phyloP scores from a whole-genome alignment of 2,113 vertebrate genomes.

The Balaeniceps rex region DNA sequence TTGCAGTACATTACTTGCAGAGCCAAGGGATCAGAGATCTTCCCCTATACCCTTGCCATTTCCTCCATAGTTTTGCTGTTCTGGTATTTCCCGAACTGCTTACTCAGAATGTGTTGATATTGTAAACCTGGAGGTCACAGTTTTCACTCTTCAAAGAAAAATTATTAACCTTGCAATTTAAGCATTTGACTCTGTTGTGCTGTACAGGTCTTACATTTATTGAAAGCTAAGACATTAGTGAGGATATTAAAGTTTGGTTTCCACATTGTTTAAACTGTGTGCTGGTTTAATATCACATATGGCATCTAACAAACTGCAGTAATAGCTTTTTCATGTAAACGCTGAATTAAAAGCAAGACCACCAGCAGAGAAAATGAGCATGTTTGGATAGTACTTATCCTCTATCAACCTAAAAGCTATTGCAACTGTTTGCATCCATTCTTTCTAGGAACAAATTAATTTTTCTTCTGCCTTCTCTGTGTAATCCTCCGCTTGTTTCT shows the following conservation, averaged over 20 bases:
- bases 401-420: not conserved
- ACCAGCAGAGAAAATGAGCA: not conserved
- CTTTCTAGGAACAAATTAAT: not conserved
- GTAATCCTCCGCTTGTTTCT: not conserved
- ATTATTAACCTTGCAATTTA: not conserved
- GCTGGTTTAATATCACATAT: not conserved
- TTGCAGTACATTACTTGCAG: not conserved
- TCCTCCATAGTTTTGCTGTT: not conserved
- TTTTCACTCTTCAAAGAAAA: not conserved
- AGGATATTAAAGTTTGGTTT: not conserved
- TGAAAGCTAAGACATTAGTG: not conserved
- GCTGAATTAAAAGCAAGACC: not conserved
- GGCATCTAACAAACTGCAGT: not conserved
- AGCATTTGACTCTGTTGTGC: not conserved
- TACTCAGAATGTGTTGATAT: not conserved
- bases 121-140: not conserved
- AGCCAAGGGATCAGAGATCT: not conserved
- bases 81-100: not conserved
- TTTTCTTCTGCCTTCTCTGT: not conserved
- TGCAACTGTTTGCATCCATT: not conserved
- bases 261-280: not conserved
- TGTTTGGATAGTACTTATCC: not conserved
- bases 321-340: not conserved
- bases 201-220: not conserved
- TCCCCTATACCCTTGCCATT: not conserved